Conservation (phyloP, 2,888 invertebrate species). For the Oscheius sp. region DNA sequence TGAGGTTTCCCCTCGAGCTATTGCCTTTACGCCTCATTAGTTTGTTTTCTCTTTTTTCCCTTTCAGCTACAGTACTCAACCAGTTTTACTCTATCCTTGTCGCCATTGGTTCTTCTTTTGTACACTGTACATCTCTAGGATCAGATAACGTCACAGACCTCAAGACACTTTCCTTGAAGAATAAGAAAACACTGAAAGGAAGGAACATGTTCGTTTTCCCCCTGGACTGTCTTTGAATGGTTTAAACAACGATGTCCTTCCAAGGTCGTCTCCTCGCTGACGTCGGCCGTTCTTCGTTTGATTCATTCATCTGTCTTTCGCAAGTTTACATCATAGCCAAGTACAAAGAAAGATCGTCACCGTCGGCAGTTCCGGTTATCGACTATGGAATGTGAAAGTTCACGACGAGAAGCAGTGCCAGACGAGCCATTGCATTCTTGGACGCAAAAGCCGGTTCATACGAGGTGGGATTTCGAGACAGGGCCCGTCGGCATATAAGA, state of each 20-base stretch:
- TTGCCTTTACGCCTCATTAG: background rate
- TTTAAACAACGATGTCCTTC: background rate
- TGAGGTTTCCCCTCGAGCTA: background rate
- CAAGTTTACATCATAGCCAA: background rate
- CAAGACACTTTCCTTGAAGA: background rate
- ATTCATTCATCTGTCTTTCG: background rate
- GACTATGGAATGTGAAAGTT: constrained; percentile 14
- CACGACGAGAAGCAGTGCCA: background rate
- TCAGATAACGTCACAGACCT: too few species aligned
- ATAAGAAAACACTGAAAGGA: background rate
- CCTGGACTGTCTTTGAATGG: background rate
- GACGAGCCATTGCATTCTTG: constrained; percentile 13
- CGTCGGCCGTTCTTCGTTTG: background rate
- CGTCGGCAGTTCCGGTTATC: background rate
- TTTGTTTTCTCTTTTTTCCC: background rate
- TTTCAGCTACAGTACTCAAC: background rate
- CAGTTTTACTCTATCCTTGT: too few species aligned
- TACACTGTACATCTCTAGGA: too few species aligned
- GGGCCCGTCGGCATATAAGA: constrained; percentile 7
- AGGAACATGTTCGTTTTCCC: background rate
- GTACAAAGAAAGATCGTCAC: too few species aligned
- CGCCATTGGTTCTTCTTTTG: too few species aligned
- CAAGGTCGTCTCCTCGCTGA: too few species aligned
- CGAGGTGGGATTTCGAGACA: constrained; percentile 17
- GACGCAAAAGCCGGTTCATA: constrained; percentile 10